Base-by-base conservation (phyloP, 2,113 vertebrate genomes). In the Stigmatopora argus region DNA sequence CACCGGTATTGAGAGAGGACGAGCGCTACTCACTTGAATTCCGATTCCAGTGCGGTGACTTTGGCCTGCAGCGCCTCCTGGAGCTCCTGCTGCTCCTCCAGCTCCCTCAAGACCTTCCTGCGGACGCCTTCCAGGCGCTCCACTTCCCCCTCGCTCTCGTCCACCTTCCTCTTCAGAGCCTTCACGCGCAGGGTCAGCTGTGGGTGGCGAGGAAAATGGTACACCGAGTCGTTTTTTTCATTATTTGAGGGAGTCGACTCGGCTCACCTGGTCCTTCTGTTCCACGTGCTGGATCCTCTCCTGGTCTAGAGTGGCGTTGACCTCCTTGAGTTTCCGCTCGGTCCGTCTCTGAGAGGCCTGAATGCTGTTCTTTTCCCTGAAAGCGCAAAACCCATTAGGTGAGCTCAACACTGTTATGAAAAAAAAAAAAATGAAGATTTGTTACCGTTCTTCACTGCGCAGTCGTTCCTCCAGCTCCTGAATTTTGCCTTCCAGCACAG, bases 141-240 rank as follows among this genome's bases (percentile, higher is more conserved):
- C 15, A 98, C 94, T 82, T 98, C 96, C 19, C 92, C 92, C 81
- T 98, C 96, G 0, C 93, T 93, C 78, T 97, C 94, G 2, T 98
- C 96, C 73, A 98, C 83, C 77, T 96, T 95, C 12, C 96, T 87
- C 83, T 98, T 98, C 87, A 98, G 78, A 21, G 94, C 93, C 84
- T 98, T 98, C 80, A 98, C 94, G 7, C 91, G 88, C 77, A 98
- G 83, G 79, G 92, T 90, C 70, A 98, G 89, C 96, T 98, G 86
- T 15, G 66, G 49, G 61, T 1, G 57, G 72, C 70, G 73, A 63
- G 75, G 81, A 69, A 45, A 80, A 83, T 31, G 26, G 26, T 31
- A 31, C 1, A 31, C 26, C 26, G 2, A 31, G 26, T 31, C 3
- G 26, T 31, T 31, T 31, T 31, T 31, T 31, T 31, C 26, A 31